These are phyloP conservation scores for Mycetomoellerius zeteki DNA, from an alignment of 1,140 invertebrate species.

Conservation along the genomic window DNA sequence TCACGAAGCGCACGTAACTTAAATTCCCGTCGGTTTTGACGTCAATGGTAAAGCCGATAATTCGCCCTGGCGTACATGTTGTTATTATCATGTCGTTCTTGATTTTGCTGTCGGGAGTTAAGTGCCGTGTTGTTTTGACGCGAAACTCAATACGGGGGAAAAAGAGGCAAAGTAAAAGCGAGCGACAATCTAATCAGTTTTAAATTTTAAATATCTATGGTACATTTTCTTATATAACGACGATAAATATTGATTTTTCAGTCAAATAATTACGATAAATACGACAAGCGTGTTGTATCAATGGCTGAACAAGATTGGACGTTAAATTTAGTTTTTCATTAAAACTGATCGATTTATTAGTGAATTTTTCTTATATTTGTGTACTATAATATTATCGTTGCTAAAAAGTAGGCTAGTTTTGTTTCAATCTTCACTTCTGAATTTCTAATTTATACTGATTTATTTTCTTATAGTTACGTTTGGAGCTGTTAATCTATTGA, in stretches of 20 bases:
- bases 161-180: background rate
- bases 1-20: background rate
- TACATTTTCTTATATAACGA: background rate
- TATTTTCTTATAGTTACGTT: conserved; percentile 9
- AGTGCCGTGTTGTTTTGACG: background rate
- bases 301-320: background rate
- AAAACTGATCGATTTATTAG: background rate
- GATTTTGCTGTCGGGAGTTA: conserved; percentile 5
- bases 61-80: background rate
- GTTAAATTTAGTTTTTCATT: conserved; percentile 5
- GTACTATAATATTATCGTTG: background rate
- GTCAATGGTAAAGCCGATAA: conserved; percentile 43
- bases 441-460: background rate
- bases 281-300: background rate
- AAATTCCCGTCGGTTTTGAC: conserved; percentile 24
- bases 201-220: conserved; percentile 6
- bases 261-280: background rate
- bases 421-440: background rate
- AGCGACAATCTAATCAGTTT: background rate
- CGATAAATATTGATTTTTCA: background rate
- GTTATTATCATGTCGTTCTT: conserved; percentile 24
- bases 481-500: background rate
- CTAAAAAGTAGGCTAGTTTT: background rate
- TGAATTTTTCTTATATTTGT: background rate
- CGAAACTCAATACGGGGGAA: background rate